Percentiles rank a stretch among this genome's conserved stretches.
Evolutionary conservation across 1,140 invertebrate genomes (phyloP).

Genomic region (Micrasema minimum): DNA sequence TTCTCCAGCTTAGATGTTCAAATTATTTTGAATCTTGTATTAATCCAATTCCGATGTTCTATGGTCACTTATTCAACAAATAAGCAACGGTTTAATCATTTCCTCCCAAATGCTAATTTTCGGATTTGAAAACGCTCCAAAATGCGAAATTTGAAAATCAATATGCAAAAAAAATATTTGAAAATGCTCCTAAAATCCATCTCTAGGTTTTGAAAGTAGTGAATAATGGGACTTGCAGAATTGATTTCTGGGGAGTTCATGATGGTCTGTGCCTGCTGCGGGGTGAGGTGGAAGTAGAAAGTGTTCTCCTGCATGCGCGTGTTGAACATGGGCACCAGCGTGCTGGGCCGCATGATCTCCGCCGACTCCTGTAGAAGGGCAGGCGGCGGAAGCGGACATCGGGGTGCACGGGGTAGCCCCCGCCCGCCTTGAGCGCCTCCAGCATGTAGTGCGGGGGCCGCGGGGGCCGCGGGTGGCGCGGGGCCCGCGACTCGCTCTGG

Average conservation of each 20-base stretch:
- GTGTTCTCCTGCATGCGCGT: constrained; percentile 79
- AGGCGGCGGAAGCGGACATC: constrained; percentile 86
- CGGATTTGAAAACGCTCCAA: no score
- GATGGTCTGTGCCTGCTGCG: constrained; percentile 84
- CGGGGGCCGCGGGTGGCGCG: no score
- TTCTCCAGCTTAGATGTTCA: no score
- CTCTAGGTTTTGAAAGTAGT: no score
- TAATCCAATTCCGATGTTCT: no score
- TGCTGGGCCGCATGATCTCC: constrained; percentile 80
- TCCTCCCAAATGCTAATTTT: no score
- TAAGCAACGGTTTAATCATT: no score
- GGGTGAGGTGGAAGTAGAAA: constrained; percentile 86
- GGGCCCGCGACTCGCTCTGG: constrained; percentile 2
- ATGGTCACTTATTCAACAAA: no score
- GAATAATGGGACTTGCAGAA: constrained; percentile 38
- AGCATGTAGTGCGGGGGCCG: constrained; percentile 9
- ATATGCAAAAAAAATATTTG: no score
- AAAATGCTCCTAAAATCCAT: no score
- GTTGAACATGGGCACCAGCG: constrained; percentile 74
- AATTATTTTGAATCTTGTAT: no score
- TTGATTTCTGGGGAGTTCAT: constrained; percentile 75
- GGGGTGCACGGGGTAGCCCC: constrained; percentile 75
- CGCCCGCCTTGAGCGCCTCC: constrained; percentile 34
- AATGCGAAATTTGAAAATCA: no score
- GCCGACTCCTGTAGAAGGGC: constrained; percentile 85